phyloP scores from a whole-genome alignment of 1,140 invertebrate genomes.

The Pollicipes pollicipes region DNA sequence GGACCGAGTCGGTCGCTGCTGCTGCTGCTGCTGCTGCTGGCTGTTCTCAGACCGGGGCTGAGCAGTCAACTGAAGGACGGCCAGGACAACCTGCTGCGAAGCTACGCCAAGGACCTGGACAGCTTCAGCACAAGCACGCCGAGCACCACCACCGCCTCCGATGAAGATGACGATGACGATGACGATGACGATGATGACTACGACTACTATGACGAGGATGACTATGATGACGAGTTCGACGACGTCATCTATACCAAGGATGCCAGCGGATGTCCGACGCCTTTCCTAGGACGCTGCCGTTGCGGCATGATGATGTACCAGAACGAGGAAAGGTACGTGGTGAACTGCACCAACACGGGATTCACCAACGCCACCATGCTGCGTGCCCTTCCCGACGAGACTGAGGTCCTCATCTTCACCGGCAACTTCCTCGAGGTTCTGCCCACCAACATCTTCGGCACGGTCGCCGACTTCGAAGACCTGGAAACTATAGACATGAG shows the following conservation, averaged over 20 bases:
- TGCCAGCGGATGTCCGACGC: conserved; percentile 22
- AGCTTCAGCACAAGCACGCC: no score
- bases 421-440: conserved; percentile 46
- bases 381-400: conserved; percentile 35
- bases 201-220: neutral
- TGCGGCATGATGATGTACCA: conserved; percentile 19
- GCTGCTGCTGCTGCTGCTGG: no score
- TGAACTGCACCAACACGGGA: conserved; percentile 49
- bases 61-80: no score
- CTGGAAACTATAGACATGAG: conserved; percentile 55
- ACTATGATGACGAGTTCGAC: neutral
- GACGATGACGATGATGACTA: neutral
- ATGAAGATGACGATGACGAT: no score
- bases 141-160: no score
- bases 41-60: no score
- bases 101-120: no score
- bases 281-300: conserved; percentile 22
- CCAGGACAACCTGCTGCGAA: no score
- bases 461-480: conserved; percentile 34
- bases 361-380: conserved; percentile 40
- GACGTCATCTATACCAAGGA: conserved; percentile 15
- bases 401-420: conserved; percentile 48
- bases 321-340: conserved; percentile 34
- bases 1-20: no score
- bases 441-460: conserved; percentile 53